A percentile compares a stretch with the other conserved stretches of the same genome.
These are phyloP conservation scores for Channa argus DNA, from an alignment of 2,113 vertebrate genomes.

Conservation along the genomic window DNA sequence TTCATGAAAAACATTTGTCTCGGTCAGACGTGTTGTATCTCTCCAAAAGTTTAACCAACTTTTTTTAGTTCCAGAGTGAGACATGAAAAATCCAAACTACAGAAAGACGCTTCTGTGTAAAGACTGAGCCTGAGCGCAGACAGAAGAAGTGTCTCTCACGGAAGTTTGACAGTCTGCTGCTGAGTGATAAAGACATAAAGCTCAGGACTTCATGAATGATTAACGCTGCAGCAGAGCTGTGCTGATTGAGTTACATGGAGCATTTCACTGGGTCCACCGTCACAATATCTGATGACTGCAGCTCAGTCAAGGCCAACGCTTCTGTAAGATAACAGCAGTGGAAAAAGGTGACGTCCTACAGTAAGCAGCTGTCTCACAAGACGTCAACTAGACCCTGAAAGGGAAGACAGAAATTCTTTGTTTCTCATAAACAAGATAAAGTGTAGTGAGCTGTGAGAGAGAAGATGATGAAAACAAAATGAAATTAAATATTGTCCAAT, in stretches of 20 bases:
- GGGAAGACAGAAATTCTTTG: too few species aligned
- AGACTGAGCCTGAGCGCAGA: too few species aligned
- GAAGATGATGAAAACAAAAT: too few species aligned
- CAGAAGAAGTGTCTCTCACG: background rate
- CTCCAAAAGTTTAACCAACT: too few species aligned
- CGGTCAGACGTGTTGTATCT: too few species aligned
- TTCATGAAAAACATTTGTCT: too few species aligned
- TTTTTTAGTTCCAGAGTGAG: too few species aligned
- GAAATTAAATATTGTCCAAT: too few species aligned
- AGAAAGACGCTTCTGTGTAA: too few species aligned
- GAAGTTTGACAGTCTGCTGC: background rate
- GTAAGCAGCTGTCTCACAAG: conserved; percentile 28
- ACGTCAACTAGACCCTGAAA: background rate
- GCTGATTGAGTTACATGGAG: conserved; percentile 81
- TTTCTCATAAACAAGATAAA: too few species aligned
- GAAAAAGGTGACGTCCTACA: conserved; percentile 57
- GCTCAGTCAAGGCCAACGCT: conserved; percentile 17
- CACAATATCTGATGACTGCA: conserved; percentile 73
- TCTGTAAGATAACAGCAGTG: conserved; percentile 33
- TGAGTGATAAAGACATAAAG: conserved; percentile 25
- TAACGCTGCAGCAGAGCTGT: conserved; percentile 58
- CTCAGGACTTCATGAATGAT: conserved; percentile 74
- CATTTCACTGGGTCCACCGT: conserved; percentile 45
- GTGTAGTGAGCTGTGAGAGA: too few species aligned
- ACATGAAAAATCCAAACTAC: too few species aligned